Evolutionary conservation across 2,797 vertebrate species (phyloP).

Genomic region (Melopsittacus undulatus): DNA sequence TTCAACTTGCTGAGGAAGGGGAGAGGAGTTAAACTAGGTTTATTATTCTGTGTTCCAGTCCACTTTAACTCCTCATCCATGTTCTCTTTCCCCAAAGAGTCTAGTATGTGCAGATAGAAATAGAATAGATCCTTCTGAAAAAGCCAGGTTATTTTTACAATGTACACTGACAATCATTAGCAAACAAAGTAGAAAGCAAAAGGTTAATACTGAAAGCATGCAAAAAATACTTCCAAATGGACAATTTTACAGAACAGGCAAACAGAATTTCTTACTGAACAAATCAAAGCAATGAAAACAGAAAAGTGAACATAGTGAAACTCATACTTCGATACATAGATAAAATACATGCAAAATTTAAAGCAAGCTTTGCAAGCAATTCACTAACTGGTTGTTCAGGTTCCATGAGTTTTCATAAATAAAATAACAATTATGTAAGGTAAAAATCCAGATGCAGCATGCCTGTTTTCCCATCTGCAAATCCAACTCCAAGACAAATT

Average conservation of each 20-base stretch:
- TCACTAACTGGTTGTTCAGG: not conserved
- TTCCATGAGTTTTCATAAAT: conserved; percentile 24
- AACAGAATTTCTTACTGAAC: conserved; percentile 1
- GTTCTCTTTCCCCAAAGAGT: not conserved
- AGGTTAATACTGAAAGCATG: not conserved
- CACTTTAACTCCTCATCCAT: not conserved
- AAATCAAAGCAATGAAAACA: conserved; percentile 18
- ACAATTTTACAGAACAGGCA: not conserved
- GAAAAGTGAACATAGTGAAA: not conserved
- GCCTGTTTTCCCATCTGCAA: not conserved
- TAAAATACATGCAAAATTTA: not conserved
- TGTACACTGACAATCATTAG: not conserved
- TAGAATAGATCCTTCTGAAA: not conserved
- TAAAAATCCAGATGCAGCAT: not conserved
- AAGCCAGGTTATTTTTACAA: not conserved
- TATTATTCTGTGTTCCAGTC: not conserved
- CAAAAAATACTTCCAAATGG: not conserved
- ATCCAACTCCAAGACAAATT: conserved; percentile 47
- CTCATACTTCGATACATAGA: not conserved
- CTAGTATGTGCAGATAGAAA: not conserved
- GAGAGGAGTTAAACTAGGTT: not conserved
- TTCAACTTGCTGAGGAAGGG: not conserved
- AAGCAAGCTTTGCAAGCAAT: not conserved
- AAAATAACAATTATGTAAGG: not conserved
- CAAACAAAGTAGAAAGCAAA: not conserved